Percentiles rank a stretch among this genome's conserved stretches.
Evolutionary conservation across 1,140 invertebrate genomes (phyloP).

Genomic region (Penaeus vannamei): DNA sequence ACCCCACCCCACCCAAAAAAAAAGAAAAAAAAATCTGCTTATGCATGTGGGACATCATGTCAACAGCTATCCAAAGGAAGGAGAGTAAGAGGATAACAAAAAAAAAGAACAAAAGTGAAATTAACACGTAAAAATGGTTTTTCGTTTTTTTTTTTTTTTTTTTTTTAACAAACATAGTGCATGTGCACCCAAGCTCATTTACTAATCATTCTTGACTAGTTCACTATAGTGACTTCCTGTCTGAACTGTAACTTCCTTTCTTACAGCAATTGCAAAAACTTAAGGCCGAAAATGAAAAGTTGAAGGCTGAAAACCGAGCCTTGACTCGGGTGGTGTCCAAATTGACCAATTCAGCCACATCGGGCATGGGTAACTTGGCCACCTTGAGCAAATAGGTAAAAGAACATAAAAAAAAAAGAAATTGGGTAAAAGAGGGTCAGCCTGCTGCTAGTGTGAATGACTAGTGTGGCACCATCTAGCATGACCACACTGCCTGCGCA

Average conservation of each 20-base stretch:
- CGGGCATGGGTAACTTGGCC: conserved; percentile 63
- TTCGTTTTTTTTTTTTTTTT: background rate
- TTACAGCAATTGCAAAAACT: conserved; percentile 98
- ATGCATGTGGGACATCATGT: conserved; percentile 36
- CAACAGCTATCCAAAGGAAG: background rate
- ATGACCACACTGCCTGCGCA: conserved; percentile 59
- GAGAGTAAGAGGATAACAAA: background rate
- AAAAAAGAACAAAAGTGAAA: background rate
- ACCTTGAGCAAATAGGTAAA: conserved; percentile 64
- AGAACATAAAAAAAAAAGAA: background rate
- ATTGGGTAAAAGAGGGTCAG: conserved; percentile 42
- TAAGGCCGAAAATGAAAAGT: conserved; percentile 96
- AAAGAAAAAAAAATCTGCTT: conserved; percentile 26
- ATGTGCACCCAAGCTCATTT: conserved; percentile 31
- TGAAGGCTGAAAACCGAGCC: conserved; percentile 95
- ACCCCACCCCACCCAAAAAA: background rate
- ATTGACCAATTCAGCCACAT: conserved; percentile 84
- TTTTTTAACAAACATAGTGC: conserved; percentile 4
- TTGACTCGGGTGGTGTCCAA: conserved; percentile 95
- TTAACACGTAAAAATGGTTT: background rate
- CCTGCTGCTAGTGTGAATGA: conserved; percentile 52
- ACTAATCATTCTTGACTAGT: too few species aligned
- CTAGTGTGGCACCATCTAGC: conserved; percentile 48
- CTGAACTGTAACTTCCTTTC: conserved; percentile 69
- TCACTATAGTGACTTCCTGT: conserved; percentile 40